Base-by-base conservation (phyloP, 2,113 vertebrate genomes). In the Anas platyrhynchos region DNA sequence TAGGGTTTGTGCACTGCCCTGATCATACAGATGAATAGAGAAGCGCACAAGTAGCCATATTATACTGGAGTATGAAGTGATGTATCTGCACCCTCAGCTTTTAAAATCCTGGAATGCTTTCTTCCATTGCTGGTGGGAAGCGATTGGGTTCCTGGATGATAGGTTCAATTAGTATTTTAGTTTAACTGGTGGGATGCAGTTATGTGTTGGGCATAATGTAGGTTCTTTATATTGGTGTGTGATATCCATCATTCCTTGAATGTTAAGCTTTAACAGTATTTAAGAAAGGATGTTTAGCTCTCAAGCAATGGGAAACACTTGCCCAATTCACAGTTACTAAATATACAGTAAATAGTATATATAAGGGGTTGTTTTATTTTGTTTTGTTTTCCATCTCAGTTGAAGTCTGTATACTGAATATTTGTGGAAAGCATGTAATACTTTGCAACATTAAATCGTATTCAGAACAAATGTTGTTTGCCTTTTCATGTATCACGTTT, bases 401-500 rank as follows among this genome's bases (percentile, higher is more conserved):
- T 89, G 31, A 91, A 83, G 10, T 80, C 21, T 96, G 14, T 94
- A 14, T 82, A n/a, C 44, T 52, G 31, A 91, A 65, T 87, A 21
- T 88, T 80, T 86, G 12, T 93, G 80, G 52, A 84, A 83, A 84
- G 67, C 14, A 15, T 91, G 73, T 77, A 87, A 76, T 77, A 78
- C 36, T 94, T 96, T 58, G 38, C 54, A 95, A 67, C 41, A 88
- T 83, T 95, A 88, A 97, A 81, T 67, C 65, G 41, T 36, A 61
- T 94, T 89, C 29, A 38, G n/a, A 78, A 65, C 79, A 83, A 96
- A 93, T 80, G 32, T 7, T 50, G 20, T 89, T 89, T 69, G 26
- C 29, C 31, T 91, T 76, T 81, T 55, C 56, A 18, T 87, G 61
- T 20, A 36, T 79, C 0, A 1, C 38, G 8, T 91, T 88, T 80